phyloP scores from a whole-genome alignment of 1,140 invertebrate species.

The Orchesella cincta region DNA sequence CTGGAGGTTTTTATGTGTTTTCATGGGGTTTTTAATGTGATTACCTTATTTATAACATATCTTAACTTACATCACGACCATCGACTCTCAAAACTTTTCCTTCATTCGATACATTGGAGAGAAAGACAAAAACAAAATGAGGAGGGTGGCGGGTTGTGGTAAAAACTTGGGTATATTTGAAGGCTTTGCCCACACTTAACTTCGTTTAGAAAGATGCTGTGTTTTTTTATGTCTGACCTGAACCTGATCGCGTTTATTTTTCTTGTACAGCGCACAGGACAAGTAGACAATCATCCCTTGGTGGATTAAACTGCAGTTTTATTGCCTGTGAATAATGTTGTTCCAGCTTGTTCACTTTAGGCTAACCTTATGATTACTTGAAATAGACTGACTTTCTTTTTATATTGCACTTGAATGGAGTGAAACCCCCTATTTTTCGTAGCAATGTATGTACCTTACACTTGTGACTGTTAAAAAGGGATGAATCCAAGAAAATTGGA shows the following conservation, averaged over 20 bases:
- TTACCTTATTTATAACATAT: conserved; percentile 29
- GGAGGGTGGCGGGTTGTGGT: not conserved
- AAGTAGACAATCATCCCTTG: not conserved
- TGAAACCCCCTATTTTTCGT: too few species aligned
- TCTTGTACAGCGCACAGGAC: not conserved
- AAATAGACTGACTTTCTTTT: not conserved
- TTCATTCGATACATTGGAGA: too few species aligned
- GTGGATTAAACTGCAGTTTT: conserved; percentile 28
- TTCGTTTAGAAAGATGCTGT: not conserved
- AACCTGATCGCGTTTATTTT: conserved; percentile 23
- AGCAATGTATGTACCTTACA: too few species aligned
- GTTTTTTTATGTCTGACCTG: conserved; percentile 5
- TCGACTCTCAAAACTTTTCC: not conserved
- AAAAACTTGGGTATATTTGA: conserved; percentile 2
- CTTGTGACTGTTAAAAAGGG: not conserved
- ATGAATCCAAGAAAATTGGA: not conserved
- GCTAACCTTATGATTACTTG: conserved; percentile 7
- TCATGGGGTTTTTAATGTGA: conserved; percentile 26
- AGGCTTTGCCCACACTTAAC: not conserved
- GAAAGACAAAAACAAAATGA: too few species aligned
- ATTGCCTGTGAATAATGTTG: conserved; percentile 26
- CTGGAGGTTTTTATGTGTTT: conserved; percentile 20
- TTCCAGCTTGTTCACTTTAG: conserved; percentile 7
- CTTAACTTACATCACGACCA: too few species aligned
- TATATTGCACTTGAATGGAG: not conserved